Evolutionary conservation across 2,113 vertebrate species (phyloP).

Genomic region (Pedionomus torquatus): DNA sequence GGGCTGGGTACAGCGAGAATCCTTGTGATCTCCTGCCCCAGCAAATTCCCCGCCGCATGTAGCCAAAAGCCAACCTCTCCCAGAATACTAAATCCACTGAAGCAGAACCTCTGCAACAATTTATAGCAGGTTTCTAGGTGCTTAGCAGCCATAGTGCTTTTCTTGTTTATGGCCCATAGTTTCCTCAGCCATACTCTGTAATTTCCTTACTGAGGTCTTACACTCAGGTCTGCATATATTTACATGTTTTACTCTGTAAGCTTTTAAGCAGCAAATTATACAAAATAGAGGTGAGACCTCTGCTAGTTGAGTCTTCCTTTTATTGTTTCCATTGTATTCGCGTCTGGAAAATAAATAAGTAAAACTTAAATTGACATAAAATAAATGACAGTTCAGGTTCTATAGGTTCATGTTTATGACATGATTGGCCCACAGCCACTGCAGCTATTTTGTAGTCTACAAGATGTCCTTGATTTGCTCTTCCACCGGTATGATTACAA

Average conservation of each 20-base stretch:
- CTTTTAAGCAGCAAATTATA: constrained; percentile 82
- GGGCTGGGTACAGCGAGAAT: background rate
- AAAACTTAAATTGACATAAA: constrained; percentile 68
- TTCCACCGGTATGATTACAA: constrained; percentile 54
- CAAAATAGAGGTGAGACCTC: constrained; percentile 80
- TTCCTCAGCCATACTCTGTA: constrained; percentile 65
- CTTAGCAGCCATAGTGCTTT: constrained; percentile 69
- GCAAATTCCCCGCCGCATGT: background rate
- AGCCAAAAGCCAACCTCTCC: constrained; percentile 33
- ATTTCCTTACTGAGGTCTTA: constrained; percentile 76
- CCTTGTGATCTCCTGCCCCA: constrained; percentile 19
- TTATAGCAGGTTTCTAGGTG: constrained; percentile 71
- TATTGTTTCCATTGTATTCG: constrained; percentile 54
- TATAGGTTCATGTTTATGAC: constrained; percentile 71
- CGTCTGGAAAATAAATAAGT: constrained; percentile 75
- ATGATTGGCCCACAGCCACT: constrained; percentile 61
- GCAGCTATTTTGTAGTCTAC: constrained; percentile 59
- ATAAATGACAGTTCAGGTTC: constrained; percentile 70
- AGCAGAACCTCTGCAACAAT: constrained; percentile 62
- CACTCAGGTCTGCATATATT: constrained; percentile 80
- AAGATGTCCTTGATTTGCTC: constrained; percentile 70
- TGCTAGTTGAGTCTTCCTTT: constrained; percentile 73
- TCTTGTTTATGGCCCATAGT: constrained; percentile 63
- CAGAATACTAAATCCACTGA: constrained; percentile 67
- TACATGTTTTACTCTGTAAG: constrained; percentile 81